Base-by-base conservation (phyloP, 2,888 invertebrate species). In the Chromoteleia sp. region DNA sequence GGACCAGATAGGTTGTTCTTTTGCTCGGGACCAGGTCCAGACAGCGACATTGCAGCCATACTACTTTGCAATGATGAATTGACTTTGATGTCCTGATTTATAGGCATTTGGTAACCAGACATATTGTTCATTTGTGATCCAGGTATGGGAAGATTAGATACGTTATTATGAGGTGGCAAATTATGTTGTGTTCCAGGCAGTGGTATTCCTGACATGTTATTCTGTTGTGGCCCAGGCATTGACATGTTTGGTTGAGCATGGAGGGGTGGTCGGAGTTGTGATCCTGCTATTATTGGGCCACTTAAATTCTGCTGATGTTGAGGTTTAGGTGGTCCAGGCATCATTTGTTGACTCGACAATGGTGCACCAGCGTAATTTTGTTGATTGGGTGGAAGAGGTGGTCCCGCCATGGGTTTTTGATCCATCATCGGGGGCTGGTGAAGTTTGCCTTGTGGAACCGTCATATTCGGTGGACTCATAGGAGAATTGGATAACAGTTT, bases 61-160 rank as follows among this genome's bases (percentile, higher is more conserved):
- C 41, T 48, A 83, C 81, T 71, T 50, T 77, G 80, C n/a, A 48
- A 14, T n/a, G 45, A 45, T 4, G 45, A 19, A 17, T 6, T 10
- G 12, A 21, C 8, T 12, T 41, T 54, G 33, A 3, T 33, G n/a
- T 15, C 54, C 5, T 17, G 52, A 10, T n/a, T 6, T 25, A 12
- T 3, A 1, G 50, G 50, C 50, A 50, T 50, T 7, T 41, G 59
- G 5, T 58, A 39, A 4, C 73, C 80, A 54, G 79, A 52, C 5
- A 75, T 77, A 83, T 39, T 52, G 83, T 83, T 50, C 25, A 19
- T 74, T 41, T 75, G 76, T 21, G 86, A 87, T 7, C 85, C 86
- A 14, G 84, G 84, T 52, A 86, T 67, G 12, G 82, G 68, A 33
- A 82, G 82, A 12, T 75, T 74, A 4, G 84, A 70, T 19, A 82